Conservation (phyloP, 1,140 invertebrate genomes). For the Chironomus striatipennis region DNA sequence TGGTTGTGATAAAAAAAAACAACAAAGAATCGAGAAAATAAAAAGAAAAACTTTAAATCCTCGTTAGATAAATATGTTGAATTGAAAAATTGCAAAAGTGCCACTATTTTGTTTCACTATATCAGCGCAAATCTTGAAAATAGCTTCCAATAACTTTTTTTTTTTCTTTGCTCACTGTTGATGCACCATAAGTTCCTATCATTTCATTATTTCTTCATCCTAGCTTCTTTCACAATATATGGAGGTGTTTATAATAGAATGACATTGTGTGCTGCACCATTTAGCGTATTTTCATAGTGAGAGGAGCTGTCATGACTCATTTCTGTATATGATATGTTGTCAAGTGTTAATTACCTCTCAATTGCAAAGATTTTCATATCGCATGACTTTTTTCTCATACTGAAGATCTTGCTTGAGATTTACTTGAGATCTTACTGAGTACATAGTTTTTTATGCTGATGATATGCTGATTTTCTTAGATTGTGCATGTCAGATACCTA, state of each 20-base stretch:
- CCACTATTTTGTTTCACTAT: background rate
- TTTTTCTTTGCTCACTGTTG: background rate
- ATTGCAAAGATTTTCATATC: no score
- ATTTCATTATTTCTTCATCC: background rate
- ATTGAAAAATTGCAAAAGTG: background rate
- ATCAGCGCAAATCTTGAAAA: background rate
- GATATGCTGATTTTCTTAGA: no score
- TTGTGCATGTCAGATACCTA: no score
- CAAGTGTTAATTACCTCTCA: no score
- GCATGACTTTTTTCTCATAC: no score
- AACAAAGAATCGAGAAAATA: no score
- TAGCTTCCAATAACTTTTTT: background rate
- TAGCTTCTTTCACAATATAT: background rate
- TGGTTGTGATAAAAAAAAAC: background rate
- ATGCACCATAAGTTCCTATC: background rate
- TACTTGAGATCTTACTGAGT: no score
- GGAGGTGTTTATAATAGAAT: background rate
- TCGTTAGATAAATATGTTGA: background rate
- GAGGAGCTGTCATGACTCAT: no score
- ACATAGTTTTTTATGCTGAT: no score
- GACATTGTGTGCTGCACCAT: background rate
- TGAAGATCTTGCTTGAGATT: no score
- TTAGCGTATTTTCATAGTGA: no score
- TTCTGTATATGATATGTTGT: no score
- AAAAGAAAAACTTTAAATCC: background rate